Evolutionary conservation across 2,113 vertebrate species (phyloP).

Genomic region (Alexandromys fortis): DNA sequence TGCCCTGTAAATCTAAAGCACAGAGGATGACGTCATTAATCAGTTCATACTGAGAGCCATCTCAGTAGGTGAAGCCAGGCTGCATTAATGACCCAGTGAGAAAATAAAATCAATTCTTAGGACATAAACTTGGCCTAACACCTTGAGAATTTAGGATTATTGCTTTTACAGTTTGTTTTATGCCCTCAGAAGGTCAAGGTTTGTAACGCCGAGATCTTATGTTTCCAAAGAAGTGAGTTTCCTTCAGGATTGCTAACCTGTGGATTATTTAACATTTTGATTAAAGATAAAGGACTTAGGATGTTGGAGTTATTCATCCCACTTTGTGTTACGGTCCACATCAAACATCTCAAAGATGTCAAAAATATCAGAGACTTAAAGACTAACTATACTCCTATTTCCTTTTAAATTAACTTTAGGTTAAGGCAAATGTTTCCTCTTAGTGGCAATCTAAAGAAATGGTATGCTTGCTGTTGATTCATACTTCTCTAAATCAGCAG

Average conservation of each 20-base stretch:
- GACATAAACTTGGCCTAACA: conserved; percentile 69
- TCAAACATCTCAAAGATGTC: neutral
- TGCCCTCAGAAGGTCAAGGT: conserved; percentile 43
- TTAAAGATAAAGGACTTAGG: neutral
- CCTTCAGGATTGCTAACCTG: conserved; percentile 10
- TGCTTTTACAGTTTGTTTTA: conserved; percentile 65
- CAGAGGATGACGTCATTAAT: conserved; percentile 69
- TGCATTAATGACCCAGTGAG: conserved; percentile 49
- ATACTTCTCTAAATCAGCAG: neutral
- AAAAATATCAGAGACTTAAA: conserved; percentile 8
- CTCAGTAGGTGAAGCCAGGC: conserved; percentile 41
- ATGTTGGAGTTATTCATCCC: neutral
- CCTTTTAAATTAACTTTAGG: neutral
- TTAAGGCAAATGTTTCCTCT: conserved; percentile 13
- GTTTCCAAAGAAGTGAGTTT: conserved; percentile 46
- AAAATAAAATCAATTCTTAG: conserved; percentile 71
- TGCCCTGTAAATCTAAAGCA: conserved; percentile 38
- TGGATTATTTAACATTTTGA: conserved; percentile 8
- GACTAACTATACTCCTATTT: neutral
- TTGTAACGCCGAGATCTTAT: conserved; percentile 38
- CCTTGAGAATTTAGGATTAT: conserved; percentile 57
- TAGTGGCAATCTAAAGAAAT: conserved; percentile 1
- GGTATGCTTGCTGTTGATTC: neutral
- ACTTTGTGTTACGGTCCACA: neutral
- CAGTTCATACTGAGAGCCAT: conserved; percentile 33